Evolutionary conservation across 2,113 vertebrate species (phyloP).

Genomic region (Triplophysa siluroides): DNA sequence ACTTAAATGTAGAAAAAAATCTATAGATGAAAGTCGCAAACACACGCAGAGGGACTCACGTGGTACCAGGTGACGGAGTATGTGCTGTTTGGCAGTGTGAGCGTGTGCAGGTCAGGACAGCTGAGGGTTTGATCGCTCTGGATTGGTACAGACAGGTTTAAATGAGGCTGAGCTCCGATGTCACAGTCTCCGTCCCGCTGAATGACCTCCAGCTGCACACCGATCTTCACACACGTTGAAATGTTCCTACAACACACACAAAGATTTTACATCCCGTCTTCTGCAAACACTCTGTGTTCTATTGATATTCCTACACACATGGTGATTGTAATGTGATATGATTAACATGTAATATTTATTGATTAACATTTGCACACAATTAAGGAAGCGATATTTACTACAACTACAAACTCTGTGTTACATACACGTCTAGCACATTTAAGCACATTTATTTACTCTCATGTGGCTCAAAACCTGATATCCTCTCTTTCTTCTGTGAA

Average conservation of each 20-base stretch:
- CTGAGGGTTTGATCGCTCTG: constrained; percentile 63
- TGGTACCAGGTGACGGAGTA: constrained; percentile 80
- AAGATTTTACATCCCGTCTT: neutral
- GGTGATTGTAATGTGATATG: neutral
- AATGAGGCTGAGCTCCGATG: neutral
- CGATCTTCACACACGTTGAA: constrained; percentile 84
- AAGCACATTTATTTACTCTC: too few species aligned
- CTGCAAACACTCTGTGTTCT: neutral
- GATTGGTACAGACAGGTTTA: constrained; percentile 66
- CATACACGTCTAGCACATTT: too few species aligned
- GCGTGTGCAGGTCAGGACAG: constrained; percentile 82
- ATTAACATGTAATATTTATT: neutral
- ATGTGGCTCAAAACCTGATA: too few species aligned
- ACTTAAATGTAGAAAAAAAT: neutral
- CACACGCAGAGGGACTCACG: constrained; percentile 64
- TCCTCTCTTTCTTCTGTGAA: too few species aligned
- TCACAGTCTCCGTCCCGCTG: constrained; percentile 67
- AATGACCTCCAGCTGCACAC: constrained; percentile 81
- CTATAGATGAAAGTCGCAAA: constrained; percentile 15
- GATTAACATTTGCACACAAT: too few species aligned
- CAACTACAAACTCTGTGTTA: too few species aligned
- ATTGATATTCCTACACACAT: neutral
- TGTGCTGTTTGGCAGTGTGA: constrained; percentile 69
- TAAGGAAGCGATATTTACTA: too few species aligned
- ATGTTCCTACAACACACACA: constrained; percentile 75